Conservation (phyloP, 2,113 vertebrate species). For the Erythrocercus mccallii region DNA sequence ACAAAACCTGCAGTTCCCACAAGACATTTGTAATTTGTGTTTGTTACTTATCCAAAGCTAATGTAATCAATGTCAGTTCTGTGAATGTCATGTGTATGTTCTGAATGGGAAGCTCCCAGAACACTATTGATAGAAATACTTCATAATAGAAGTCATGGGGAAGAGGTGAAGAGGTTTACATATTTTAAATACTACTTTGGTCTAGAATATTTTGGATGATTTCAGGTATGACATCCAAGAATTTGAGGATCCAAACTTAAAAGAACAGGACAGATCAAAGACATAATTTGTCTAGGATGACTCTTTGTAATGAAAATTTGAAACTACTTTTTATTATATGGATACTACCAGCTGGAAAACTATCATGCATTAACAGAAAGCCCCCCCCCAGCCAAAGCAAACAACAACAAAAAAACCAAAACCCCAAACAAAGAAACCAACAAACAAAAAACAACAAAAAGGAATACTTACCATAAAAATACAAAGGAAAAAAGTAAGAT, state of each 20-base stretch:
- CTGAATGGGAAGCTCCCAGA: neutral
- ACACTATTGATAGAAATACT: neutral
- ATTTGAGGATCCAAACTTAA: neutral
- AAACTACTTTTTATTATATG: neutral
- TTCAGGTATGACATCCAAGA: neutral
- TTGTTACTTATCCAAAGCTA: neutral
- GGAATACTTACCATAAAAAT: neutral
- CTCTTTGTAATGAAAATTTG: neutral
- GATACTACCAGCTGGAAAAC: neutral
- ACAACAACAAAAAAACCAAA: neutral
- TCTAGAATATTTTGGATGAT: neutral
- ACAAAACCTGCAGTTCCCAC: neutral
- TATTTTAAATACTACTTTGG: neutral
- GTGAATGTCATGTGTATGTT: neutral
- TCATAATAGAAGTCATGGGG: neutral
- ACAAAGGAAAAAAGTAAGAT: neutral
- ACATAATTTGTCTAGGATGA: neutral
- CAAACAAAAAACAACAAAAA: neutral
- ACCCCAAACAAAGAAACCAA: neutral
- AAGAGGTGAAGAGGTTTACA: neutral
- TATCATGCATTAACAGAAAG: neutral
- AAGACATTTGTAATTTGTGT: neutral
- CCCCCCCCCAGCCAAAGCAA: accelerated
- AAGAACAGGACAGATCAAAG: neutral
- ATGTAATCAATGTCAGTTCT: neutral